phyloP scores from a whole-genome alignment of 2,113 vertebrate genomes.

The Zootoca vivipara region DNA sequence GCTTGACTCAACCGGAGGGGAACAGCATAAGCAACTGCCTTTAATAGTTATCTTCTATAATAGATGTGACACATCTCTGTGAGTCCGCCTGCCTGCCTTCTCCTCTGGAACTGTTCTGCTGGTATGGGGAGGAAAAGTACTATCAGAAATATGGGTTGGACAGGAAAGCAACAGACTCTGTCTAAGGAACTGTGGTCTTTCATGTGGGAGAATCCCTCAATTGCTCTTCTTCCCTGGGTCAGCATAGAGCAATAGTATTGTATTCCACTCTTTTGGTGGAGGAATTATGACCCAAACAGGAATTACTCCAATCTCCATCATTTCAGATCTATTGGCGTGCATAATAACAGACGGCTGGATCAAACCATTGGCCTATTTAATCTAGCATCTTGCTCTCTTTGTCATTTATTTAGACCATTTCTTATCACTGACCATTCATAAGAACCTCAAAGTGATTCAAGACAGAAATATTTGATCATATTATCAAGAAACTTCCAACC shows the following conservation, averaged over 20 bases:
- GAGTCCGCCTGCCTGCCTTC: no score
- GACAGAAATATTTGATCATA: no score
- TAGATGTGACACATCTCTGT: not conserved
- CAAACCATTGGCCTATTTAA: no score
- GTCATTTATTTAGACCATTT: no score
- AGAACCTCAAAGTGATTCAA: no score
- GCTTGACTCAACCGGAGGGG: not conserved
- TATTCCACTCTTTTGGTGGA: no score
- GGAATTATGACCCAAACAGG: not conserved
- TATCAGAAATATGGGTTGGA: not conserved
- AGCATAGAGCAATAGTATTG: not conserved
- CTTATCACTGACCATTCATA: no score
- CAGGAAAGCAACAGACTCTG: not conserved
- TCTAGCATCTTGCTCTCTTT: no score
- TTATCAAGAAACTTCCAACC: no score
- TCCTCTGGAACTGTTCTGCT: no score
- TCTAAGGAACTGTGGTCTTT: not conserved
- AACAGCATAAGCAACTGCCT: not conserved
- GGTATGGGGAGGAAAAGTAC: not conserved
- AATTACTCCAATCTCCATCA: not conserved
- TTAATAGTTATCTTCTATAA: not conserved
- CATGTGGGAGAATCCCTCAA: not conserved
- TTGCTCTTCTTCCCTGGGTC: not conserved
- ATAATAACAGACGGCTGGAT: not conserved
- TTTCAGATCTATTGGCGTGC: not conserved